Evolutionary conservation across 2,113 vertebrate species (phyloP).

Genomic region (Pygoscelis antarcticus): DNA sequence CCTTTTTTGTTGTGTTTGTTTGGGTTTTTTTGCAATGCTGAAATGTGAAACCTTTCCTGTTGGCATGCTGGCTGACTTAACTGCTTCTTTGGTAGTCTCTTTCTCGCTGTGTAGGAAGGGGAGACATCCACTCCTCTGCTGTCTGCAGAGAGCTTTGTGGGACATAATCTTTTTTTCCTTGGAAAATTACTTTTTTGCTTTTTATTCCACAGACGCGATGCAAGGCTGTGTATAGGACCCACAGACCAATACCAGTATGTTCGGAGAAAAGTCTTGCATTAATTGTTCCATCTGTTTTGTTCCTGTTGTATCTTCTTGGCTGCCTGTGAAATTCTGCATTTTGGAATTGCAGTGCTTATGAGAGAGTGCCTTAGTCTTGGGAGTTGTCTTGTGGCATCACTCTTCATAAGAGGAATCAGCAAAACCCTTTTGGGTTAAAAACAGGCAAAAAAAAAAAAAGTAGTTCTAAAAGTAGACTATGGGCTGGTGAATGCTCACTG

Average conservation of each 20-base stretch:
- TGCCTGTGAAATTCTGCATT: background rate
- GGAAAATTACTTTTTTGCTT: background rate
- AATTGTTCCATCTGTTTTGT: background rate
- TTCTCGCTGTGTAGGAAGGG: background rate
- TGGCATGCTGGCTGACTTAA: background rate
- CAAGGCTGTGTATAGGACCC: background rate
- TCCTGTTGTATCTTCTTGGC: background rate
- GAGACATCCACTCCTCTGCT: background rate
- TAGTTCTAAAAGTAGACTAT: background rate
- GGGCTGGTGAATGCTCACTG: fast-evolving
- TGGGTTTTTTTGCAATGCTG: background rate
- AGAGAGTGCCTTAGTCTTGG: background rate
- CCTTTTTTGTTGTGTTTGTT: background rate
- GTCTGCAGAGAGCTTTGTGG: background rate
- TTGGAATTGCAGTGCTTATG: background rate
- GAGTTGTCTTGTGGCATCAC: background rate
- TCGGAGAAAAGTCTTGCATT: background rate
- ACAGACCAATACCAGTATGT: background rate
- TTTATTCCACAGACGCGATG: background rate
- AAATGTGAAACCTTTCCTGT: background rate
- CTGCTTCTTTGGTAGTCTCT: background rate
- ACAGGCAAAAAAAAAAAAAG: background rate
- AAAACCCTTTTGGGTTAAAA: background rate
- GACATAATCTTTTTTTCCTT: background rate
- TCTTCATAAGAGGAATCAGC: background rate